Base-by-base conservation (phyloP, 30 jellyfish, hydroid and myxozoan species). In the Nemopilema nomurai region DNA sequence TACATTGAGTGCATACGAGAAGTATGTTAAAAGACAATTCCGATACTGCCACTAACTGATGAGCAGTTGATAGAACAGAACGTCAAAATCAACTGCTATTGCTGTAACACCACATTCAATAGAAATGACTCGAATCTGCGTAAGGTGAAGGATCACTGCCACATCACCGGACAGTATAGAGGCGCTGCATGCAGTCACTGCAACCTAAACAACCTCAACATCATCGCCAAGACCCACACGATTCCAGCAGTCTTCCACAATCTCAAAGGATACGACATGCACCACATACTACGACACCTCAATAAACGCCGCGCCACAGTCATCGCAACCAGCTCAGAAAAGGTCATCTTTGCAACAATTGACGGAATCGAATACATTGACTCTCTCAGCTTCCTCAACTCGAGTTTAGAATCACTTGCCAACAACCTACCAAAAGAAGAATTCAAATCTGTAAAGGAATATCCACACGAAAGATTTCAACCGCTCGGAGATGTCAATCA, bases 61-160 rank as follows among this genome's bases (percentile, higher is more conserved):
- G 71, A 52, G 3, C 51, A 62, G 18, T 83, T 33, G 31, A 28
- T 68, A 49, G 52, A 69, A 25, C 78, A 87, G 3, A 28, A 41
- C 1, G 28, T 23, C 24, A 71, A 89, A 24, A 70, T 71, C 75
- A 71, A 79, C 32, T 88, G 96, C 66, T 53, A 79, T n/a, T n/a
- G n/a, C n/a, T n/a, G n/a, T n/a, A n/a, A n/a, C n/a, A n/a, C n/a
- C n/a, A n/a, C n/a, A n/a, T n/a, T n/a, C n/a, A n/a, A n/a, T n/a
- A n/a, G n/a, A n/a, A n/a, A n/a, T n/a, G n/a, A n/a, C n/a, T n/a
- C n/a, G n/a, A n/a, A n/a, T n/a, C n/a, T n/a, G n/a, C n/a, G n/a
- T n/a, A n/a, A n/a, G n/a, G n/a, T 51, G 67, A 51, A 20, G 67
- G 67, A 51, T 51, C 67, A 51, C 20, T 51, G 67, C 20, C 67